Base-by-base conservation (phyloP, 2,888 invertebrate species). In the Drosophila barbarae region DNA sequence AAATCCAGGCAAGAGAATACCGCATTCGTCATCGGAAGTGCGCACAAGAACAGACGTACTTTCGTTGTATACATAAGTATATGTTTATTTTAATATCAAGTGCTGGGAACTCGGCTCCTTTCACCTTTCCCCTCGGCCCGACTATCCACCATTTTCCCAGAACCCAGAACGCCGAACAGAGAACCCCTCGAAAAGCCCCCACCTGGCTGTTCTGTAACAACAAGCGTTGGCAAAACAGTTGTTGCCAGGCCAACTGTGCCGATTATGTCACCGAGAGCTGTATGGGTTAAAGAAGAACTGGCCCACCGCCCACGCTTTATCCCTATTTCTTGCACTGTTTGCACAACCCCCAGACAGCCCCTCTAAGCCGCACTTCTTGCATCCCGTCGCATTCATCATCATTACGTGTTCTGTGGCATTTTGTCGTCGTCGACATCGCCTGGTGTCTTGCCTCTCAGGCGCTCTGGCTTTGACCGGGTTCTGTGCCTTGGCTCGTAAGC, bases 211-310 rank as follows among this genome's bases (percentile, higher is more conserved):
- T 46, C 63, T 35, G 64, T 63, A 65, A 56, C 51, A 46, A 46
- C 50, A 60, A 49, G 44, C 35, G 38, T 10, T 47, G 69, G 69
- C 73, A 67, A 73, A 69, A 63, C 64, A 69, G 44, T 75, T 69
- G 77, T 78, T 80, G 70, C 81, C 84, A 70, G 63, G 77, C 70
- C 77, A 83, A 83, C 77, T 76, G 76, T 68, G 70, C 65, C 84
- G 79, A 82, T 79, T 84, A 84, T 79, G 79, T 84, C 79, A 79
- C 82, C 49, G 68, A 58, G 72, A 50, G 72, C 49, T 66, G 63
- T 57, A 59, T 50, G 54, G 66, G 53, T 41, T 61, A 54, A 63
- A 51, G 73, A 56, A 41, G 73, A 54, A 34, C 64, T 44, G 59
- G 44, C 26, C 26, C 26, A 1, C 26, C 34, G 15, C 32, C 44